Conservation (phyloP, 64 coral and sea anemone species). For the Montipora foliosa region DNA sequence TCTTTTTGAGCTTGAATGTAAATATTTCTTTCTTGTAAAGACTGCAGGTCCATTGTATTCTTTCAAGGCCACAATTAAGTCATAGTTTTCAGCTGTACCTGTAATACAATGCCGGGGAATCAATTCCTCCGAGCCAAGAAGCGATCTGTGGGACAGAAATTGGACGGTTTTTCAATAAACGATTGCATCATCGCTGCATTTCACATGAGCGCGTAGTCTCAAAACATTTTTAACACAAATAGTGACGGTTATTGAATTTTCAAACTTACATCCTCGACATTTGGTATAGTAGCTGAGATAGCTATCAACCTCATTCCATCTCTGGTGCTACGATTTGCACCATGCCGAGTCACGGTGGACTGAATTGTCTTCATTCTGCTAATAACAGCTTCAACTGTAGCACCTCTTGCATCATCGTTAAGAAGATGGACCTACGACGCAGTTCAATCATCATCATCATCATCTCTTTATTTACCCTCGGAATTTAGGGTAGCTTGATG, state of each 20-base stretch:
- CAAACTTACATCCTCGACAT: constrained; percentile 95
- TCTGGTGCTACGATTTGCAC: constrained; percentile 22
- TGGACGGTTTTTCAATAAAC: background rate
- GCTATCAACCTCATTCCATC: constrained; percentile 88
- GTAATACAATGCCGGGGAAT: constrained; percentile 91
- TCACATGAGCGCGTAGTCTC: too few species aligned
- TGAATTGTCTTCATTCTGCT: constrained; percentile 99
- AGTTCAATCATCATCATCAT: too few species aligned
- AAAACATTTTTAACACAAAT: too few species aligned
- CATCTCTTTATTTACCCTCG: too few species aligned
- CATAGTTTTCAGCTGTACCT: constrained; percentile 45
- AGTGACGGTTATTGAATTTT: background rate
- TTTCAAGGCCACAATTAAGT: background rate
- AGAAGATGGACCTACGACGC: constrained; percentile 84
- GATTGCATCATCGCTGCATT: too few species aligned
- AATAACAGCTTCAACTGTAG: constrained; percentile 96
- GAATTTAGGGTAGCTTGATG: too few species aligned
- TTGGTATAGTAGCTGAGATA: constrained; percentile 96
- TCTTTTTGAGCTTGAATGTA: background rate
- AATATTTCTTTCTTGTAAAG: background rate
- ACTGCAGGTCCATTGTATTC: background rate
- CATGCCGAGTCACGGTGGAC: constrained; percentile 76
- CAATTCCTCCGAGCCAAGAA: constrained; percentile 86
- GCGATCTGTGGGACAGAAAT: constrained; percentile 65
- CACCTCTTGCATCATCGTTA: constrained; percentile 90